Evolutionary conservation across 2,113 vertebrate species (phyloP).

Genomic region (Cinclus cinclus): DNA sequence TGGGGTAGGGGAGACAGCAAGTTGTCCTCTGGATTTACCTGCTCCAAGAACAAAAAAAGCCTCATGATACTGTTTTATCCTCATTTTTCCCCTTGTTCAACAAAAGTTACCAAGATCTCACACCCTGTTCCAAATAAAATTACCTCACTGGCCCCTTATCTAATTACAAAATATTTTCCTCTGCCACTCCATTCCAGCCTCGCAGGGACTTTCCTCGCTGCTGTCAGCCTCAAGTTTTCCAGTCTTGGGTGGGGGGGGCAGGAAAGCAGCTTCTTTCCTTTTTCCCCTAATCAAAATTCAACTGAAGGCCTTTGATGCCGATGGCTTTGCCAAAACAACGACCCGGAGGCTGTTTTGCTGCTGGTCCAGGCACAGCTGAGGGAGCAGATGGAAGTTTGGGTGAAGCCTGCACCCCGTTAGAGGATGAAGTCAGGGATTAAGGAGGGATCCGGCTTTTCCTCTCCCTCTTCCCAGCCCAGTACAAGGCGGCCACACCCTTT

Average conservation of each 20-base stretch:
- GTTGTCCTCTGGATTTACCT: neutral
- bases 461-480: neutral
- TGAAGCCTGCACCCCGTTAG: neutral
- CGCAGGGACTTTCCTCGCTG: neutral
- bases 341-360: neutral
- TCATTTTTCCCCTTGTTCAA: neutral
- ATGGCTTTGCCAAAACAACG: neutral
- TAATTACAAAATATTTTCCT: constrained; percentile 22
- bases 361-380: rapidly evolving
- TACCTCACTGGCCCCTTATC: constrained; percentile 11
- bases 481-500: neutral
- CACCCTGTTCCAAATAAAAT: neutral
- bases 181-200: neutral
- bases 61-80: neutral
- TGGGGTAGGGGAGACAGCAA: neutral
- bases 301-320: neutral
- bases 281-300: neutral
- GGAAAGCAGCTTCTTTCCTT: neutral
- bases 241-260: neutral
- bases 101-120: neutral
- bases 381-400: neutral
- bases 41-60: neutral
- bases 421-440: neutral
- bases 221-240: neutral
- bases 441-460: neutral